Percentiles rank a stretch among this genome's conserved stretches.
Evolutionary conservation across 2,797 vertebrate species (phyloP).

Genomic region (Bradypodion ventrale): DNA sequence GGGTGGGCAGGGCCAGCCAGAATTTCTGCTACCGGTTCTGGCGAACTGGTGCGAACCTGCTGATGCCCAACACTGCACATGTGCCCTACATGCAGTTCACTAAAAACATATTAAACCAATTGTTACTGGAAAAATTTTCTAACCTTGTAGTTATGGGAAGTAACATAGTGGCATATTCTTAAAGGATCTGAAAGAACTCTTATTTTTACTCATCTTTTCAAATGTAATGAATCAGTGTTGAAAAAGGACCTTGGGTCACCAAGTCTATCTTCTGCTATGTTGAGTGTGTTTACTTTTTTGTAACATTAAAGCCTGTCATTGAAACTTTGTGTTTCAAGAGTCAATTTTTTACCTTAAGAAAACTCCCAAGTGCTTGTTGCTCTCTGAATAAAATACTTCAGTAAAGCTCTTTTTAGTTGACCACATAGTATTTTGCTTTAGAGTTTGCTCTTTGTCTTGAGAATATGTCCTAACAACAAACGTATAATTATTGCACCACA

Average conservation of each 20-base stretch:
- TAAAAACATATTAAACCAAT: neutral
- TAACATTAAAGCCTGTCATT: neutral
- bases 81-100: neutral
- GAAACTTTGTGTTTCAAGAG: neutral
- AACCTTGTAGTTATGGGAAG: slow-evolving; percentile 1
- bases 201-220: slow-evolving; percentile 22
- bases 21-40: too few species aligned
- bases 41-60: too few species aligned
- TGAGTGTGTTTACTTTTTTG: neutral
- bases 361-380: neutral
- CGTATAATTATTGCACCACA: neutral
- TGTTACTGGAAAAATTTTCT: neutral
- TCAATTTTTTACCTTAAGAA: neutral
- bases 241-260: neutral
- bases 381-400: neutral
- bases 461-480: neutral
- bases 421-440: neutral
- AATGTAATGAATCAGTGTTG: slow-evolving; percentile 23
- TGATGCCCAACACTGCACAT: too few species aligned
- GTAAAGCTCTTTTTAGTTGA: neutral
- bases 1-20: too few species aligned
- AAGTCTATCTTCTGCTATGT: neutral
- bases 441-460: neutral
- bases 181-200: neutral
- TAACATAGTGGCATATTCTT: neutral